Percentiles rank a stretch among this genome's conserved stretches.
phyloP scores from a whole-genome alignment of 2,113 vertebrate species.

The Brachionichthys hirsutus region DNA sequence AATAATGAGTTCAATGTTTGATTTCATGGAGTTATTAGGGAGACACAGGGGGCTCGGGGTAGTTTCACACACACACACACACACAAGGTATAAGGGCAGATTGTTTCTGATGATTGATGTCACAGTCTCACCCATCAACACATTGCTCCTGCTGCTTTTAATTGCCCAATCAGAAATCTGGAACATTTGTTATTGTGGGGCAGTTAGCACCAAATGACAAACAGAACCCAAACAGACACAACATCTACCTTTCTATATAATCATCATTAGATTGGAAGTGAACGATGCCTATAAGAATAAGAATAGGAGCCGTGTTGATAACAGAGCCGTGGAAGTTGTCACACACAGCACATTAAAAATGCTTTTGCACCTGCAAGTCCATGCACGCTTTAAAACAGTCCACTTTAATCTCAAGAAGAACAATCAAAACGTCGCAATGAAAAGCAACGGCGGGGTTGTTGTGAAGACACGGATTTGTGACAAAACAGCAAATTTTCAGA shows the following conservation, averaged over 20 bases:
- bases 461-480: slow-evolving; percentile 53
- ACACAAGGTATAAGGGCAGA: slow-evolving; percentile 48
- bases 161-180: slow-evolving; percentile 76
- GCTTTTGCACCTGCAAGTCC: slow-evolving; percentile 60
- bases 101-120: slow-evolving; percentile 77
- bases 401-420: slow-evolving; percentile 66
- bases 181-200: slow-evolving; percentile 74
- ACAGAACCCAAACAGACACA: slow-evolving; percentile 13
- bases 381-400: slow-evolving; percentile 49
- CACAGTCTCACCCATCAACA: slow-evolving; percentile 71
- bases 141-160: slow-evolving; percentile 75
- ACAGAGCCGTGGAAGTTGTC: slow-evolving; percentile 52
- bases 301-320: slow-evolving; percentile 40
- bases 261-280: slow-evolving; percentile 44
- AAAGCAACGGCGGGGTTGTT: slow-evolving; percentile 38
- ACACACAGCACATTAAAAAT: slow-evolving; percentile 61
- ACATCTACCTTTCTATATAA: slow-evolving; percentile 57
- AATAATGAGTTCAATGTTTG: slow-evolving; percentile 67
- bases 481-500: slow-evolving; percentile 49
- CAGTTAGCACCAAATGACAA: slow-evolving; percentile 71
- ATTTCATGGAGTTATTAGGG: slow-evolving; percentile 69
- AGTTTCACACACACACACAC: slow-evolving; percentile 24
- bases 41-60: slow-evolving; percentile 55
- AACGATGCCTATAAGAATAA: slow-evolving; percentile 42
- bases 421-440: slow-evolving; percentile 48